Percentiles rank a stretch among this genome's conserved stretches.
Evolutionary conservation across 1,140 invertebrate species (phyloP).

Genomic region (Rhopalosiphum maidis): DNA sequence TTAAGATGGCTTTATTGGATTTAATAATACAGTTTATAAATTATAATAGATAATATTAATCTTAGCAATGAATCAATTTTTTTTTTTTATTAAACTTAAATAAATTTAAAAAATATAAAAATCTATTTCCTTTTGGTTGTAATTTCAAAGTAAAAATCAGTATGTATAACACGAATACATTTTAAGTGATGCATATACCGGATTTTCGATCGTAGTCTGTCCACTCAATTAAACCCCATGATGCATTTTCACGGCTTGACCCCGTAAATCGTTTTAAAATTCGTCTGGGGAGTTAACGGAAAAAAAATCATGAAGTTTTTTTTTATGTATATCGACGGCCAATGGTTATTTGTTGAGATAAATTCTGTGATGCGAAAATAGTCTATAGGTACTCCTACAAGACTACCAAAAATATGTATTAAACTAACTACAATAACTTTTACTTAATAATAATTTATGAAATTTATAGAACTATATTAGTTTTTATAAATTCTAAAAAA

Average conservation of each 20-base stretch:
- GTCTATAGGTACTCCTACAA: background rate
- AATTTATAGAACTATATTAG: background rate
- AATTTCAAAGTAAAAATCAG: background rate
- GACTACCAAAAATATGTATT: background rate
- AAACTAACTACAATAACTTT: background rate
- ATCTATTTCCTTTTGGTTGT: background rate
- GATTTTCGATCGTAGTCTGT: slow-evolving; percentile 10
- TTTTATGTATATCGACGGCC: background rate
- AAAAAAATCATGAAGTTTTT: slow-evolving; percentile 26
- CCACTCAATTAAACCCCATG: slow-evolving; percentile 3
- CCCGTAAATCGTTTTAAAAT: slow-evolving; percentile 25
- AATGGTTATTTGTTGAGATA: background rate
- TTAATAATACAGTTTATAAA: slow-evolving; percentile 1
- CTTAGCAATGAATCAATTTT: background rate
- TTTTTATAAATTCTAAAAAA: background rate
- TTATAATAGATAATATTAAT: background rate
- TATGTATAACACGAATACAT: background rate
- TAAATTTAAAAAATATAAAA: background rate
- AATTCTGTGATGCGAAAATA: slow-evolving; percentile 21
- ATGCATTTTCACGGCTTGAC: slow-evolving; percentile 32
- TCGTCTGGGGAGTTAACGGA: background rate
- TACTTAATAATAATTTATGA: background rate
- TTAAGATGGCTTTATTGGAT: background rate
- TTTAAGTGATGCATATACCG: background rate
- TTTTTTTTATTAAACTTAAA: background rate